Conservation (phyloP, 1,140 invertebrate species). For the Geopemphigus sp. region DNA sequence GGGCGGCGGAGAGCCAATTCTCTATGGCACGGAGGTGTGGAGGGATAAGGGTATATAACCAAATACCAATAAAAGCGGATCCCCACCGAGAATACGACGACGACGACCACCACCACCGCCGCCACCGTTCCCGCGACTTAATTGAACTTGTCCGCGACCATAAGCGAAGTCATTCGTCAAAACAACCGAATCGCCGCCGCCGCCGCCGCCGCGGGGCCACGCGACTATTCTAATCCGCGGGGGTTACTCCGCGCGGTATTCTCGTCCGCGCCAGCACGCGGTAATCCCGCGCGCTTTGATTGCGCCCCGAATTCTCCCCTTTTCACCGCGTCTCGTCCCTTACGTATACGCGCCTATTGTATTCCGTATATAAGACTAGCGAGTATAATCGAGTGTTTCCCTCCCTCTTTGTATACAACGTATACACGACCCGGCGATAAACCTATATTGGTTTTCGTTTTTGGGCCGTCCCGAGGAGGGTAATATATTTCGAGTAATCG, state of each 20-base stretch:
- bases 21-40: no score
- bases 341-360: neutral
- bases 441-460: no score
- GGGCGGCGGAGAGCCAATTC: no score
- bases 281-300: no score
- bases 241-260: constrained; percentile 19
- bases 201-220: constrained; percentile 2
- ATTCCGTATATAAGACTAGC: no score
- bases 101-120: neutral
- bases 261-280: constrained; percentile 7
- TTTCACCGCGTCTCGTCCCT: neutral
- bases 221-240: constrained; percentile 20
- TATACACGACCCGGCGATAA: no score
- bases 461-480: no score
- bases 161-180: constrained; percentile 49
- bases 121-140: constrained; percentile 6
- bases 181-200: constrained; percentile 5
- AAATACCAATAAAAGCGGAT: constrained; percentile 42
- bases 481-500: no score
- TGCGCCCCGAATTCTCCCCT: neutral
- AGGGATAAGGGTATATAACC: no score
- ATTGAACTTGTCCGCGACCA: constrained; percentile 48
- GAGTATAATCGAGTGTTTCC: no score
- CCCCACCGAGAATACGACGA: neutral
- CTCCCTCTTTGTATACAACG: no score